phyloP scores from a whole-genome alignment of 2,888 invertebrate species.

The Parnassius glacialis region DNA sequence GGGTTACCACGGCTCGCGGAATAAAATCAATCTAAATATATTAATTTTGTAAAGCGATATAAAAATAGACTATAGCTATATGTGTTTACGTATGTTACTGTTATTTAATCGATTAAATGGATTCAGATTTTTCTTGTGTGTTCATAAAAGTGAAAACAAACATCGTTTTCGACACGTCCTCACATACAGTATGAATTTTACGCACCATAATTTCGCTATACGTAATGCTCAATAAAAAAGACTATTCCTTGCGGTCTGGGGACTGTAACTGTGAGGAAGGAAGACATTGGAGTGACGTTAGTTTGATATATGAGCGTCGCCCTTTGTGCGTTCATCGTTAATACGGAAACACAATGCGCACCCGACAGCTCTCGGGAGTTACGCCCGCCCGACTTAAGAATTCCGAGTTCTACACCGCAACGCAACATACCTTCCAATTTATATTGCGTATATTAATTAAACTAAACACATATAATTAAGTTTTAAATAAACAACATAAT shows the following conservation, averaged over 20 bases:
- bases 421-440: slow-evolving; percentile 35
- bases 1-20: no score
- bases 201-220: slow-evolving; percentile 64
- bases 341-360: slow-evolving; percentile 69
- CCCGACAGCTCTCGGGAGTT: slow-evolving; percentile 62
- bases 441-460: neutral
- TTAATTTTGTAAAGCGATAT: no score
- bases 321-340: slow-evolving; percentile 77
- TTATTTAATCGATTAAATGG: no score
- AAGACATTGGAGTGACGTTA: slow-evolving; percentile 79
- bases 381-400: slow-evolving; percentile 66
- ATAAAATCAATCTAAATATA: no score
- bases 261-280: slow-evolving; percentile 71
- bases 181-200: slow-evolving; percentile 54
- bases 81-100: no score
- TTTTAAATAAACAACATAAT: no score
- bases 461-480: neutral
- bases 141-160: slow-evolving; percentile 7
- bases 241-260: slow-evolving; percentile 64
- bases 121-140: no score
- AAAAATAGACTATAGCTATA: no score
- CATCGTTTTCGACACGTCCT: slow-evolving; percentile 17
- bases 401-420: slow-evolving; percentile 48
- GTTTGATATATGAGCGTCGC: slow-evolving; percentile 76
- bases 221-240: slow-evolving; percentile 73